Evolutionary conservation across 2,113 vertebrate genomes (phyloP), one percentile per base, ranked within the genome.

Genomic region (Neogale vison): DNA sequence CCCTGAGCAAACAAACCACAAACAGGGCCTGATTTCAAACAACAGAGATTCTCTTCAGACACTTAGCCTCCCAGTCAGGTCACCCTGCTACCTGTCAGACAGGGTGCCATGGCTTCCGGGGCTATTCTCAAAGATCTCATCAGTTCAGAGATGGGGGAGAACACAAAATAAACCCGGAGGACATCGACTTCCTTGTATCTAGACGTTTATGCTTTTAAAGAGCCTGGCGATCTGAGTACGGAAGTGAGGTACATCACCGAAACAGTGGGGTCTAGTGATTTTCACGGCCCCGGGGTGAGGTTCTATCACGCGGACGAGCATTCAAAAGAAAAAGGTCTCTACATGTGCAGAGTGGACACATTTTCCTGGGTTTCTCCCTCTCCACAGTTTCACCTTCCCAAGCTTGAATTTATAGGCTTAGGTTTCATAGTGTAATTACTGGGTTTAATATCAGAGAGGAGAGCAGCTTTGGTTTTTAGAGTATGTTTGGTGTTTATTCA

Each of bases 401-500:
- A 96, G 80, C 69, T 97, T 96, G 95, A 97, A 95, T 95, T 95
- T 97, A 98, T 88, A 98, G 85, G 95, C 96, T 5, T 31, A 45
- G 59, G 61, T 97, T 98, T 97, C 93, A 91, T 86, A 96, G 97
- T 90, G 98, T 90, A 98, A 98, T 98, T 98, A 98, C 55, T 81
- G 87, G 55, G 76, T 96, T 98, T 98, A 98, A 98, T 97, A 96
- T 97, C 98, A 98, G 91, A 96, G 81, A 98, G 77, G 93, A 94
- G 74, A 96, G 95, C 79, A 82, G 96, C 93, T 98, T 98, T 93
- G 94, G 94, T 95, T 98, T 98, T 93, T 36, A 90, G 69, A 97
- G 82, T 94, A 72, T 95, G 90, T 97, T 97, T 98, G 90, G 96
- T 98, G 98, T 97, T 98, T 98, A 98, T 96, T 98, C 57, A 97